Evolutionary conservation across 2,888 invertebrate species (phyloP), one percentile per base, ranked within the genome.

Genomic region (Andricus quercusramuli): DNA sequence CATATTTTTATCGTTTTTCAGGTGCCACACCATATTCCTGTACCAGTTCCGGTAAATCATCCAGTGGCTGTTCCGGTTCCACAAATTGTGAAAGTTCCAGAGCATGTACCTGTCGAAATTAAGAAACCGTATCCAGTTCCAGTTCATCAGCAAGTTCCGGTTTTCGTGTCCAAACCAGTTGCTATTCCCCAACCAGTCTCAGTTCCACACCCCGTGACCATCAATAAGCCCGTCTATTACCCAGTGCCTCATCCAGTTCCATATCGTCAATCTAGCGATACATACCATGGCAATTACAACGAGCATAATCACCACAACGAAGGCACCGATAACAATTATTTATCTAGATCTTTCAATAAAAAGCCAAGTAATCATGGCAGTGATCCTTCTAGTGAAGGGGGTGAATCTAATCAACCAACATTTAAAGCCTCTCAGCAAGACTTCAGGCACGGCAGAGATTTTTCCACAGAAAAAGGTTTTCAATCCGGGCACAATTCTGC

Each of bases 71-170:
- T 92, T 81, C 92, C 91, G 65, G 91, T 92, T 79, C 90, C 92
- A 80, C 91, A 92, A 83, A 90, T 92, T 87, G 92, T 92, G 88
- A 91, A 92, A 91, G 91, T 92, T 22, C 91, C 91, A 77, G 90
- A 92, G 84, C 92, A 92, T 85, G 90, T 92, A 82, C 92, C 92
- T 20, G 83, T 90, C 51, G 90, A 90, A 80, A 86, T 92, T 51
- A 87, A 88, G 59, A 91, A 87, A 87, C 89, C 90, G 41, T 83
- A 90, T 51, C 92, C 91, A 44, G 87, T 91, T 51, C 90, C 90
- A 85, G 85, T 91, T 80, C 91, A 88, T 77, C 92, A 92, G 82
- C 92, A 92, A 81, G 89, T 91, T 82, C 90, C 89, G 41, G 79
- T 89, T 44, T 79, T 87, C 59, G 82, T 89, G 29, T 81, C 88